Conservation (phyloP, 2,113 vertebrate genomes). For the Kobus ellipsiprymnus region DNA sequence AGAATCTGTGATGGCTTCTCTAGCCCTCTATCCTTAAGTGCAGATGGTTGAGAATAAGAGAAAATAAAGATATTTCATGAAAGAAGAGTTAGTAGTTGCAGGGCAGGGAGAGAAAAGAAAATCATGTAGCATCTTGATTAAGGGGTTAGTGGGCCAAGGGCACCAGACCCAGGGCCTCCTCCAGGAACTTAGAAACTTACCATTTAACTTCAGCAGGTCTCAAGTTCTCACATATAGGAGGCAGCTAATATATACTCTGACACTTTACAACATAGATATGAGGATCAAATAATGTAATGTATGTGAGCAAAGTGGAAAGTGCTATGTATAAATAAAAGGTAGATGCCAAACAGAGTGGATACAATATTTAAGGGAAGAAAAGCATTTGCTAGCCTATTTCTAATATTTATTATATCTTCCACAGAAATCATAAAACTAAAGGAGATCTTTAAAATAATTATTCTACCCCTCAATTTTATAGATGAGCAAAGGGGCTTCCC, state of each 20-base stretch:
- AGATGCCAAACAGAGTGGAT: background rate
- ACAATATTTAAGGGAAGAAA: background rate
- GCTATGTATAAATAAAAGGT: background rate
- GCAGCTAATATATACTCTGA: background rate
- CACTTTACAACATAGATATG: background rate
- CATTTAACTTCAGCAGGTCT: background rate
- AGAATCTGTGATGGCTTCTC: background rate
- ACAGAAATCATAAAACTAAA: background rate
- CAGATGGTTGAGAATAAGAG: background rate
- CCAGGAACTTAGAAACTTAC: background rate
- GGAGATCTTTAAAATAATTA: background rate
- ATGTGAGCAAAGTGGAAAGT: background rate
- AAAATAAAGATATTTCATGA: background rate
- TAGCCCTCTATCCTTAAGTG: background rate
- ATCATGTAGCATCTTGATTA: background rate
- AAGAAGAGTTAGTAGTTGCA: background rate
- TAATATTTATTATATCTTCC: background rate
- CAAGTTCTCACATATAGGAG: background rate
- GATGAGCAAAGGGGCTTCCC: background rate
- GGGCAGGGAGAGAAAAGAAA: background rate
- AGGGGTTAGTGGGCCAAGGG: background rate
- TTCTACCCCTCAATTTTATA: background rate
- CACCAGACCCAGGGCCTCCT: background rate
- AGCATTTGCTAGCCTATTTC: background rate
- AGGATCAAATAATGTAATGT: background rate